Conservation (phyloP, 1,140 invertebrate species). For the Holotrichia oblita region DNA sequence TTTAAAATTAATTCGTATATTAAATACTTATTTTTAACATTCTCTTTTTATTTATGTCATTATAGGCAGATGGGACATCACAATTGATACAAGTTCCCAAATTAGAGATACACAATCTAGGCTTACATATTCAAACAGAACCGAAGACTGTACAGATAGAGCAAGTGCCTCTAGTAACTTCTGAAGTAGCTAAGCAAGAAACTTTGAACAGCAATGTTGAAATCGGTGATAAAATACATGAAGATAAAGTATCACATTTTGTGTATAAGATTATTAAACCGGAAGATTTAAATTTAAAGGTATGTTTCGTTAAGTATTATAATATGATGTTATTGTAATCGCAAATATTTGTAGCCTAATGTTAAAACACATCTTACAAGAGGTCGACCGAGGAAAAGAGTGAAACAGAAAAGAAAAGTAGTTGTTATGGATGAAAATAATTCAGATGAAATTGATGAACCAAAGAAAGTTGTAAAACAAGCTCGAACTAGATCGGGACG, state of each 20-base stretch:
- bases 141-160: neutral
- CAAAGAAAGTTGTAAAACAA: slow-evolving; percentile 44
- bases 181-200: neutral
- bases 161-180: neutral
- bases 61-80: neutral
- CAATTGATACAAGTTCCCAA: slow-evolving; percentile 8
- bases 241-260: slow-evolving; percentile 43
- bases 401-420: slow-evolving; percentile 37
- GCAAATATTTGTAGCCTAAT: slow-evolving; percentile 44
- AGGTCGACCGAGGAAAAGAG: slow-evolving; percentile 52
- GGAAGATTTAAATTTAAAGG: slow-evolving; percentile 54
- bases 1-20: neutral
- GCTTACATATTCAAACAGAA: neutral
- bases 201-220: neutral
- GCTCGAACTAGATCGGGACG: slow-evolving; percentile 56
- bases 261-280: slow-evolving; percentile 55
- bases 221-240: neutral
- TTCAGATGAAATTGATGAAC: slow-evolving; percentile 31
- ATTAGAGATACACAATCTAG: neutral
- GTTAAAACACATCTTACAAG: slow-evolving; percentile 44
- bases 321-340: neutral
- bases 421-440: slow-evolving; percentile 20
- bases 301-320: slow-evolving; percentile 43
- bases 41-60: neutral
- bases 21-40: neutral